These are phyloP conservation scores for Rhynchopsitta pachyrhyncha DNA, from an alignment of 2,113 vertebrate genomes.

Conservation along the genomic window DNA sequence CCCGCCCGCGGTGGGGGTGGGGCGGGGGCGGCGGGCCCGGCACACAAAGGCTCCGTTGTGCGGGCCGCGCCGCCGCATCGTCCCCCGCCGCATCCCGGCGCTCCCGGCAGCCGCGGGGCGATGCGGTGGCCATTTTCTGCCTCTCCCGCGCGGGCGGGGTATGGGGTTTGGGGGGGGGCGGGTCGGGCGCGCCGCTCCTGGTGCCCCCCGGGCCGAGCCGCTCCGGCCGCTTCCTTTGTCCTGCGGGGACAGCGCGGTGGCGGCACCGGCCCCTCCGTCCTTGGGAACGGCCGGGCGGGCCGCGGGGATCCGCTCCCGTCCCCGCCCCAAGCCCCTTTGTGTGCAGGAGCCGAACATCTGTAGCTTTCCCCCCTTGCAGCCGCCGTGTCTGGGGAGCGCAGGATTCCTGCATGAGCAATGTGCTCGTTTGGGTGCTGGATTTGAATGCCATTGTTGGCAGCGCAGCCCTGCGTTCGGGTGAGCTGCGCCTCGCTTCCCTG, in stretches of 20 bases:
- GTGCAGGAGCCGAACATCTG: not conserved
- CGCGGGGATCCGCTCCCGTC: not conserved
- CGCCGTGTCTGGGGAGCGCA: not conserved
- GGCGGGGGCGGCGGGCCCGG: not conserved
- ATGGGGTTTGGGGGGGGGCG: not conserved
- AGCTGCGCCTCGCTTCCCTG: not conserved
- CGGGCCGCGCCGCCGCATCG: not conserved
- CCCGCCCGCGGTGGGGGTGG: too few relatives aligned
- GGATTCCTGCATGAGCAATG: constrained; percentile 40
- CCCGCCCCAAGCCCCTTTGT: not conserved
- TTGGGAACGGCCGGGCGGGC: not conserved
- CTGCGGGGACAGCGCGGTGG: not conserved
- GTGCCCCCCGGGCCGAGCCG: not conserved
- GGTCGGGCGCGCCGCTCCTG: not conserved
- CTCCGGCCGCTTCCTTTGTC: not conserved
- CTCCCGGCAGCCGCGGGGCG: not conserved
- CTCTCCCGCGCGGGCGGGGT: not conserved
- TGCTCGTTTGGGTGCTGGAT: constrained; percentile 36
- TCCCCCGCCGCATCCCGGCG: not conserved
- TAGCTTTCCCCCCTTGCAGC: not conserved
- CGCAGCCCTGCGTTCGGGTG: not conserved
- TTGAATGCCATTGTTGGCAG: constrained; percentile 29
- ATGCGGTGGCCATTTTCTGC: not conserved
- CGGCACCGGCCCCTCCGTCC: not conserved
- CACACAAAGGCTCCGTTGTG: not conserved